A percentile compares a stretch with the other conserved stretches of the same genome.
These are phyloP conservation scores for Ephestia elutella DNA, from an alignment of 1,140 invertebrate genomes.

Conservation along the genomic window DNA sequence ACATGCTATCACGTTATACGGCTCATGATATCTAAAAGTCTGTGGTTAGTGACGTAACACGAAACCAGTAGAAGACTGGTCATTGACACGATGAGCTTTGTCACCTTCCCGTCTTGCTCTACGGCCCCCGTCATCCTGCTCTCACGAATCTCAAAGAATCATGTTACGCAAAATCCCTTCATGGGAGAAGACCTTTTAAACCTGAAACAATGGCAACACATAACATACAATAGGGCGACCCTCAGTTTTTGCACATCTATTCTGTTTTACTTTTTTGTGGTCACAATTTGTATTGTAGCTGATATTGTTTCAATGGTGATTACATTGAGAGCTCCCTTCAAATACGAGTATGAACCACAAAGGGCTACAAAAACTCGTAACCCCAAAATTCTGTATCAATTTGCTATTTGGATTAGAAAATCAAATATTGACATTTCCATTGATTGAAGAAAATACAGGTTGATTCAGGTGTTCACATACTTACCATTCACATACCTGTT, in stretches of 20 bases:
- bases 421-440: no score
- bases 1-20: no score
- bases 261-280: constrained; percentile 5
- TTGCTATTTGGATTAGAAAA: no score
- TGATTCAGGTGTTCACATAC: no score
- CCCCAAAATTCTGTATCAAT: no score
- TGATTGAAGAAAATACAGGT: no score
- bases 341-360: neutral
- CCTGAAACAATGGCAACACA: neutral
- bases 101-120: neutral
- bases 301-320: neutral
- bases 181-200: constrained; percentile 2
- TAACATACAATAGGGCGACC: constrained; percentile 4
- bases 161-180: constrained; percentile 10
- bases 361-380: neutral
- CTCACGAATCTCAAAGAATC: constrained; percentile 4
- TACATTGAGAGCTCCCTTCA: neutral
- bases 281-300: neutral
- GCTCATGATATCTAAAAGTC: neutral
- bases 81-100: neutral
- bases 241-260: neutral
- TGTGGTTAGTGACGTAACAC: neutral
- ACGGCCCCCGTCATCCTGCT: neutral
- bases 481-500: no score
- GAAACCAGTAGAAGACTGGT: neutral